A percentile compares a stretch with the other conserved stretches of the same genome.
Conservation (phyloP, 2,888 invertebrate genomes). For the Xylocampa areola region DNA sequence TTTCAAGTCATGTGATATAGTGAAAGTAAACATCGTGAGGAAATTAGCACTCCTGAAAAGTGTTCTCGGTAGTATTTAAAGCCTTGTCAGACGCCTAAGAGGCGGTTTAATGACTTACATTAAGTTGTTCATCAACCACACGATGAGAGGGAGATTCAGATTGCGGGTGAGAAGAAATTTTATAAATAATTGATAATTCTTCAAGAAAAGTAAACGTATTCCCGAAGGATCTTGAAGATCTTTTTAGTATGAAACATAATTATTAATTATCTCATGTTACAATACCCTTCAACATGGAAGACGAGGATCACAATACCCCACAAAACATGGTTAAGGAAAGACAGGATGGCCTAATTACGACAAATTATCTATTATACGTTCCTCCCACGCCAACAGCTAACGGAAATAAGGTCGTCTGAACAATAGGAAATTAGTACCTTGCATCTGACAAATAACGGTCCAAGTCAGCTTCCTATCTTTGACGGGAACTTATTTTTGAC, state of each 20-base stretch:
- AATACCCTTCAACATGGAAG: slow-evolving; percentile 24
- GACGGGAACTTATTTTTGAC: slow-evolving; percentile 55
- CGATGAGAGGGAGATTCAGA: too few relatives aligned
- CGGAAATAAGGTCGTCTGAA: slow-evolving; percentile 35
- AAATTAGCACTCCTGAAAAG: too few relatives aligned
- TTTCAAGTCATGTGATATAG: too few relatives aligned
- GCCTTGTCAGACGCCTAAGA: too few relatives aligned
- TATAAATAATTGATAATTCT: too few relatives aligned
- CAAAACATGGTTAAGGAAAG: slow-evolving; percentile 32
- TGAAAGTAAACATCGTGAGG: too few relatives aligned
- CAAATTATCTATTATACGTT: slow-evolving; percentile 40
- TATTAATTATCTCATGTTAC: slow-evolving; percentile 15
- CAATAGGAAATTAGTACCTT: slow-evolving; percentile 53
- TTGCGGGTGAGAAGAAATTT: too few relatives aligned
- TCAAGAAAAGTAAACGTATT: too few relatives aligned
- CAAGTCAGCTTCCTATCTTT: slow-evolving; percentile 49
- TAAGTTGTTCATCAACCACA: too few relatives aligned
- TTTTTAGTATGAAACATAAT: slow-evolving; percentile 13
- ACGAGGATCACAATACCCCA: slow-evolving; percentile 23
- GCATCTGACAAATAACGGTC: slow-evolving; percentile 56
- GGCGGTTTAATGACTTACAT: too few relatives aligned
- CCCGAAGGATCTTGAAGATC: neutral
- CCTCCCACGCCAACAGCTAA: slow-evolving; percentile 15
- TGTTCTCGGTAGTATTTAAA: too few relatives aligned
- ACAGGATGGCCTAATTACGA: slow-evolving; percentile 44